These are phyloP conservation scores for Spinibarbus caldwelli DNA, from an alignment of 2,797 vertebrate species.

Conservation along the genomic window DNA sequence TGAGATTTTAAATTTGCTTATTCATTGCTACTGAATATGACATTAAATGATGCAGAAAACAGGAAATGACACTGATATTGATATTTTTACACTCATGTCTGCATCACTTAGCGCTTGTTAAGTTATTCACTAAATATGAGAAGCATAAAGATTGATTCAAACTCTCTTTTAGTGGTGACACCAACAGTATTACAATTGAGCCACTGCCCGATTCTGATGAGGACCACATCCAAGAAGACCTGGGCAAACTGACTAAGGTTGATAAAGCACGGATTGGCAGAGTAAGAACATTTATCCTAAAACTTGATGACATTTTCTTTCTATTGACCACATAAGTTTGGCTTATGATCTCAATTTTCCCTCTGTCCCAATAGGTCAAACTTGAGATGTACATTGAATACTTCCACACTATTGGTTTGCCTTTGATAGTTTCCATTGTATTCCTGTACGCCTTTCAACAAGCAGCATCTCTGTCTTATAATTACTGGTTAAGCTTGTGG, in stretches of 20 bases:
- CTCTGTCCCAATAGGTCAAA: slow-evolving; percentile 80
- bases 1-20: slow-evolving; percentile 21
- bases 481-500: slow-evolving; percentile 97
- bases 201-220: slow-evolving; percentile 72
- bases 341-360: background rate
- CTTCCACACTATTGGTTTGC: slow-evolving; percentile 80
- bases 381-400: slow-evolving; percentile 85
- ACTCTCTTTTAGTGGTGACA: slow-evolving; percentile 76
- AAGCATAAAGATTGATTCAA: background rate
- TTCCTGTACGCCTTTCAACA: slow-evolving; percentile 91
- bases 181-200: slow-evolving; percentile 81
- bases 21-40: background rate
- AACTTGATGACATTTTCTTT: background rate
- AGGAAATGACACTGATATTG: background rate
- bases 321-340: background rate
- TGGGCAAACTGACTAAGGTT: slow-evolving; percentile 67
- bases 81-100: background rate
- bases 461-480: slow-evolving; percentile 84
- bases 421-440: slow-evolving; percentile 78
- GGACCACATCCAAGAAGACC: slow-evolving; percentile 56
- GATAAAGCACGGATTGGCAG: slow-evolving; percentile 72
- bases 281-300: slow-evolving; percentile 69
- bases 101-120: background rate
- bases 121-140: background rate
- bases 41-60: background rate